Evolutionary conservation across 2,113 vertebrate genomes (phyloP), one percentile per base, ranked within the genome.

Genomic region (Symphodus melops): DNA sequence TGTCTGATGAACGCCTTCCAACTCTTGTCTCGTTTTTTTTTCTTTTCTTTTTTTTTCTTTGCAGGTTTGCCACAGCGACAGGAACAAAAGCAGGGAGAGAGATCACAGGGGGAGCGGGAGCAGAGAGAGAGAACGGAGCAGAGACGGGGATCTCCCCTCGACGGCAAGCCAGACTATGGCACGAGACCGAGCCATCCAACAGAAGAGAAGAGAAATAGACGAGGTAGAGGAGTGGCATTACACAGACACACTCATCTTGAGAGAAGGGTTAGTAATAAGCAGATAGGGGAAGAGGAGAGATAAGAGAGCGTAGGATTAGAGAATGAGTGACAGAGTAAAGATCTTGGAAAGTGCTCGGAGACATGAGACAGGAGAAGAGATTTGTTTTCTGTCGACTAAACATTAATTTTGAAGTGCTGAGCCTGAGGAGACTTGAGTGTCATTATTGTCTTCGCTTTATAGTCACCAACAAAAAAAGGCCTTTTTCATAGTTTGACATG

Each of bases 131-230:
- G 81, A 84, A 17, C 55, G 53, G 28, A 71, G 78, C 56, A 57
- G 72, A 72, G 80, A 79, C 3, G 8, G 73, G 71, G 87, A 84
- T 41, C 53, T 70, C 46, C 89, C 85, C 48, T 90, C 71, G 57
- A 68, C 81, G 25, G 81, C 68, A 12, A 90, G 79, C 70, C 86
- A 85, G 66, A 80, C 66, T 2, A 77, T 69, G 3, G 81, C 85
- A 72, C 88, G 92, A 77, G 92, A 89, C 74, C 61, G 84, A 91
- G 91, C 94, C 82, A 94, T 94, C 70, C 91, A 93, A 21, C 84
- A 79, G 71, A 94, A 93, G 82, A 92, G 92, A 86, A 86, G 60
- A 59, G 92, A 94, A 73, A 94, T 95, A 60, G 92, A 94, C 33
- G 84, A 94, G 92, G 93, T 93, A 79, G 52, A 58, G 58, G 60